phyloP scores from a whole-genome alignment of 2,797 vertebrate species.

The Leptatherina wallacei region DNA sequence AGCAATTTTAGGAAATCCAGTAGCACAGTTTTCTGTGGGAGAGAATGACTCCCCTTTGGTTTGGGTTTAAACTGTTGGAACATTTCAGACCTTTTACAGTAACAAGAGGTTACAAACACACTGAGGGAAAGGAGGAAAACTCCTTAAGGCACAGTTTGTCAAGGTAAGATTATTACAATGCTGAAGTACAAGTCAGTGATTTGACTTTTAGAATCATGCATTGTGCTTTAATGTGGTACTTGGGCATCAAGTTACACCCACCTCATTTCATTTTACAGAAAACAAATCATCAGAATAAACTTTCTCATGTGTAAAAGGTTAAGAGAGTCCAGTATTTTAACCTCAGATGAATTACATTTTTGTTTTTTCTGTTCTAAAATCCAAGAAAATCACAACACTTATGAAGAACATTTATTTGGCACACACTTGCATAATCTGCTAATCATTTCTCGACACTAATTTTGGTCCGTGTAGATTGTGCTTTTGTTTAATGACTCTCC shows the following conservation, averaged over 20 bases:
- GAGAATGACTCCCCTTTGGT: neutral
- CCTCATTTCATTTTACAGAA: neutral
- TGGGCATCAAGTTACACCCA: neutral
- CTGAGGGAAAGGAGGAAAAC: neutral
- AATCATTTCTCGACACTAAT: conserved; percentile 5
- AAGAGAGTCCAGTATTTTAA: neutral
- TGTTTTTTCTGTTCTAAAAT: neutral
- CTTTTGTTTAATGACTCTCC: neutral
- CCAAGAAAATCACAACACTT: neutral
- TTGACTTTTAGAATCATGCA: neutral
- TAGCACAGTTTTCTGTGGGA: neutral
- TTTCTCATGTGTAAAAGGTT: neutral
- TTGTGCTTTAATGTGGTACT: neutral
- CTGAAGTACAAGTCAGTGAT: neutral
- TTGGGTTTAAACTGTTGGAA: neutral
- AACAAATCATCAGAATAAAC: neutral
- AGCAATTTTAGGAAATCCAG: neutral
- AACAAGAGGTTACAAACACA: neutral
- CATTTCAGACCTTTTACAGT: neutral
- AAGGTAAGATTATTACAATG: neutral
- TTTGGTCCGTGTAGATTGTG: neutral
- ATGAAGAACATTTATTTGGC: neutral
- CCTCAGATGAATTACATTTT: neutral
- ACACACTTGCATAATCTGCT: neutral
- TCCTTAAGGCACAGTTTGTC: neutral